Conservation (phyloP, 1,140 invertebrate species). For the Megalopta genalis region DNA sequence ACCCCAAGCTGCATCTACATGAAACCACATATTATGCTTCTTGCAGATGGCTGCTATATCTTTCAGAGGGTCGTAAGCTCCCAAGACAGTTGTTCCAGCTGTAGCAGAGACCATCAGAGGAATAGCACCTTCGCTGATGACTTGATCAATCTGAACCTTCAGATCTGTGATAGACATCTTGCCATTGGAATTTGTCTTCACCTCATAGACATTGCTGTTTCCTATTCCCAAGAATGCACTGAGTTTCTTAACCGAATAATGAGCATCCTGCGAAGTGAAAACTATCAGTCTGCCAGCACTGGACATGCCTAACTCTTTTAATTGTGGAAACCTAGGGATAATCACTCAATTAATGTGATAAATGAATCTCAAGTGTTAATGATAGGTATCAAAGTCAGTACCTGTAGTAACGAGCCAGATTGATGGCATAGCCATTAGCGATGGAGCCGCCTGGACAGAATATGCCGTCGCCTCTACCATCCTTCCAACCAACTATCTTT, state of each 20-base stretch:
- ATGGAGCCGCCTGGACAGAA: slow-evolving; percentile 98
- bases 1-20: slow-evolving; percentile 97
- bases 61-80: slow-evolving; percentile 94
- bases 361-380: no score
- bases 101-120: slow-evolving; percentile 96
- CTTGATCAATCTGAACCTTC: slow-evolving; percentile 84
- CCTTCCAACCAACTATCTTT: slow-evolving; percentile 89
- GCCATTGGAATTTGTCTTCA: slow-evolving; percentile 87
- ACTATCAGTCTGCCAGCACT: slow-evolving; percentile 85
- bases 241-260: slow-evolving; percentile 96
- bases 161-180: slow-evolving; percentile 90
- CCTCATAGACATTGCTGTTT: slow-evolving; percentile 86
- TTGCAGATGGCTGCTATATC: slow-evolving; percentile 90
- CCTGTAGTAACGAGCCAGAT: slow-evolving; percentile 88
- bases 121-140: slow-evolving; percentile 84
- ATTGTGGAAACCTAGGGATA: slow-evolving; percentile 63
- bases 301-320: slow-evolving; percentile 86
- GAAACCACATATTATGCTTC: slow-evolving; percentile 93
- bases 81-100: slow-evolving; percentile 90
- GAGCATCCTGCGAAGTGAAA: slow-evolving; percentile 94
- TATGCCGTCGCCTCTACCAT: slow-evolving; percentile 89
- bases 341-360: no score
- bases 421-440: slow-evolving; percentile 96
- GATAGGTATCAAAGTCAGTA: neutral
- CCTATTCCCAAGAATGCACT: slow-evolving; percentile 90